Percentiles rank a stretch among this genome's conserved stretches.
Evolutionary conservation across 2,888 invertebrate genomes (phyloP).

Genomic region (Megastigmus dorsalis): DNA sequence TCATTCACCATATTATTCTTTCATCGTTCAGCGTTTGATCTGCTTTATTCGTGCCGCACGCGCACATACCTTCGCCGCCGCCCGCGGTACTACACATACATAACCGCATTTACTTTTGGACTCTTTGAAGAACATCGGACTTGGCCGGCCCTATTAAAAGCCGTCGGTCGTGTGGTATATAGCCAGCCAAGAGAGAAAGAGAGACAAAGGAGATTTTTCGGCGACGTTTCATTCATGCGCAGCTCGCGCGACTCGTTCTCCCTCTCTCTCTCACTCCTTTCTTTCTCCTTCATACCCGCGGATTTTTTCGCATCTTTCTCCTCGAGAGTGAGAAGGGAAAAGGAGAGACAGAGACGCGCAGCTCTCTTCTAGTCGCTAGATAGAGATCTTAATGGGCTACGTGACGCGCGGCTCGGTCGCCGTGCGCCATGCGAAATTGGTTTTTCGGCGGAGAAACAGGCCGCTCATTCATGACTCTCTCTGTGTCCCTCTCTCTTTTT

Average conservation of each 20-base stretch:
- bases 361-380: constrained; percentile 44
- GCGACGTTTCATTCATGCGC: constrained; percentile 52
- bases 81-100: neutral
- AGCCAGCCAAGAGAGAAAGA: neutral
- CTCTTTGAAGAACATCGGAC: constrained; percentile 48
- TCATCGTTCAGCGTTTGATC: constrained; percentile 51
- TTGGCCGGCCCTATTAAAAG: constrained; percentile 36
- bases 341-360: neutral
- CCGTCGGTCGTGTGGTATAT: neutral
- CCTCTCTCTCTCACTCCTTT: neutral
- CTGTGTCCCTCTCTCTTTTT: no score
- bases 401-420: constrained; percentile 21
- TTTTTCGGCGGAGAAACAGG: constrained; percentile 15
- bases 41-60: constrained; percentile 51
- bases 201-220: constrained; percentile 51
- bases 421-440: constrained; percentile 12
- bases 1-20: constrained; percentile 51
- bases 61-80: constrained; percentile 3
- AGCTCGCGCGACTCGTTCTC: neutral
- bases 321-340: neutral
- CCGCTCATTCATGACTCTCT: neutral
- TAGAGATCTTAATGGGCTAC: constrained; percentile 43
- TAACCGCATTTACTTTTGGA: constrained; percentile 53
- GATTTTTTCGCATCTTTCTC: no score
- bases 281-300: neutral